Base-by-base conservation (phyloP, 1,140 invertebrate species). In the Paramacrobiotus metropolitanus region DNA sequence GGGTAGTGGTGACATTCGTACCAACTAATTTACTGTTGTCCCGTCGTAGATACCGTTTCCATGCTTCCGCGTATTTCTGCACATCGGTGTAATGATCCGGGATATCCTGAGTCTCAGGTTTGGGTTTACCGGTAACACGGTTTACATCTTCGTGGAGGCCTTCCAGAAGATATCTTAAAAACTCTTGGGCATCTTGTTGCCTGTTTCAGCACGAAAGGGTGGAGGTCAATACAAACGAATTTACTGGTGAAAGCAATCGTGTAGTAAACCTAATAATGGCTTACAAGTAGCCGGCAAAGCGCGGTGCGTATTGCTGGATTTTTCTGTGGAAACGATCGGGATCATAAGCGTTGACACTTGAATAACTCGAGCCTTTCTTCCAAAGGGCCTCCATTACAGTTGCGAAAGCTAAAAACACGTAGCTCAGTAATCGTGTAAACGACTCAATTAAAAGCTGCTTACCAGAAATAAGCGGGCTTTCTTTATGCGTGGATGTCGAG, bases 61-160 rank as follows among this genome's bases (percentile, higher is more conserved):
- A 95, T 59, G 86, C 83, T 68, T 90, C 83, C 4, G 79, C 73
- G 0, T 88, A 85, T 70, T 91, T 91, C 62, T 86, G 82, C 65
- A 77, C 61, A 60, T 72, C 71, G 66, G 71, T 24, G 66, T 85
- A 79, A 70, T 79, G 81, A 68, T 89, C 86, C 64, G 87, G 85
- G 69, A 87, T 86, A 68, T 87, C 85, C 0, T 81, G 79, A 20
- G 78, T 72, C 60, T 83, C 82, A 1, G 82, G 80, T 61, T 80
- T 79, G 1, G 83, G 84, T 66, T 84, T 85, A 29, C 76, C 70
- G 1, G 77, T 80, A 1, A 87, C 82, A 48, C 84, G 76, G 72
- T 95, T 96, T 0, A 95, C 82, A 69, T 95, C 91, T 71, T 93
- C 87, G 73, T 96, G 91, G 29, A 96, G 74, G 21, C 90, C 91